These are phyloP conservation scores for Caenorhabditis sp. DNA, from an alignment of 2,888 invertebrate genomes.

Conservation along the genomic window DNA sequence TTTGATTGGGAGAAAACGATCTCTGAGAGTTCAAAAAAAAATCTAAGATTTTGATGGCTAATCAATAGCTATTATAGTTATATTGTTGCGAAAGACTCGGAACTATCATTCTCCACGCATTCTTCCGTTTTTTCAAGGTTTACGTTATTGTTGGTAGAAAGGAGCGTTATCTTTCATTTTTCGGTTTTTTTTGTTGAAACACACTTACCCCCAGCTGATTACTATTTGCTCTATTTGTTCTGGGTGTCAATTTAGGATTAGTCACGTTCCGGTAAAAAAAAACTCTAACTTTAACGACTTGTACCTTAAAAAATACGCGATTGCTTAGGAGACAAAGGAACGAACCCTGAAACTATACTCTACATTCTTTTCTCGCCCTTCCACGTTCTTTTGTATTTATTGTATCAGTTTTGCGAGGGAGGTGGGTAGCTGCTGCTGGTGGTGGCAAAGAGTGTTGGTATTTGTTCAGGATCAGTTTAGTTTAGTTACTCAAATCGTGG, in stretches of 20 bases:
- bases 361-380: conserved; percentile 41
- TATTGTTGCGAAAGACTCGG: conserved; percentile 27
- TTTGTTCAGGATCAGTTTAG: conserved; percentile 61
- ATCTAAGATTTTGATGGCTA: too few species aligned
- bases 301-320: neutral
- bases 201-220: conserved; percentile 55
- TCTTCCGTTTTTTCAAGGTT: conserved; percentile 17
- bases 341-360: conserved; percentile 37
- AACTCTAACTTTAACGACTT: conserved; percentile 13
- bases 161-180: conserved; percentile 37
- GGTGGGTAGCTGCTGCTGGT: conserved; percentile 19
- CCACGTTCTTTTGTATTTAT: conserved; percentile 45
- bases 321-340: neutral
- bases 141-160: conserved; percentile 38
- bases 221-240: conserved; percentile 54
- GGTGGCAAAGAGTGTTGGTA: conserved; percentile 40
- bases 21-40: too few species aligned
- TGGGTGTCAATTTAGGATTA: conserved; percentile 56
- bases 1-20: neutral
- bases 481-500: conserved; percentile 45
- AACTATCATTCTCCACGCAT: conserved; percentile 6
- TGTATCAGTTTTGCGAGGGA: conserved; percentile 51
- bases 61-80: conserved; percentile 13
- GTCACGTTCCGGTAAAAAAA: conserved; percentile 52
- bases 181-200: conserved; percentile 39